These are phyloP conservation scores for Drosophila chauvacae DNA, from an alignment of 1,140 invertebrate genomes.

Conservation along the genomic window DNA sequence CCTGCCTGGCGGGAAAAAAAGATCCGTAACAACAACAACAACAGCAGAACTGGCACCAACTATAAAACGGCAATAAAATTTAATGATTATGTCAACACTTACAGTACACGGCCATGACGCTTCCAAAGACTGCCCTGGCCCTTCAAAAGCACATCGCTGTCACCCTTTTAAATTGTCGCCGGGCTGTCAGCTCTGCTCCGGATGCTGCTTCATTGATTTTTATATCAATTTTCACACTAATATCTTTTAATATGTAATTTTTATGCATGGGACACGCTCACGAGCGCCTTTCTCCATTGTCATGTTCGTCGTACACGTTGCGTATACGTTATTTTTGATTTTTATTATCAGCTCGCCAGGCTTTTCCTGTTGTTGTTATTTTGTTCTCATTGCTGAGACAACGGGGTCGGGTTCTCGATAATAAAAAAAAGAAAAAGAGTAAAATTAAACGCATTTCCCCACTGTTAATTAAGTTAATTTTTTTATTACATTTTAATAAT, in stretches of 20 bases:
- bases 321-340: conserved; percentile 76
- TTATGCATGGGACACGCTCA: conserved; percentile 67
- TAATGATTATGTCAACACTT: conserved; percentile 83
- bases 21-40: conserved; percentile 13
- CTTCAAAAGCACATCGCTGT: conserved; percentile 15
- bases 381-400: conserved; percentile 10
- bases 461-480: conserved; percentile 78
- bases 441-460: conserved; percentile 51
- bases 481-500: conserved; percentile 82
- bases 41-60: conserved; percentile 33
- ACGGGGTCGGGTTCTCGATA: conserved; percentile 52
- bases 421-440: conserved; percentile 8
- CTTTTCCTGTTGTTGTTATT: conserved; percentile 14
- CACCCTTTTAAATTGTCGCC: conserved; percentile 66
- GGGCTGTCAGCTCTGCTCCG: conserved; percentile 21
- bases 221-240: conserved; percentile 82
- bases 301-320: conserved; percentile 45
- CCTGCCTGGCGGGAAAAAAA: conserved; percentile 2
- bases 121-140: conserved; percentile 59
- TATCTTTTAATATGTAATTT: conserved; percentile 83
- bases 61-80: conserved; percentile 72
- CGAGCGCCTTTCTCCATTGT: conserved; percentile 17
- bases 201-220: conserved; percentile 77
- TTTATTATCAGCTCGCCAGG: conserved; percentile 63
- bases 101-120: conserved; percentile 64